Evolutionary conservation across 2,888 invertebrate genomes (phyloP).

Genomic region (Phymatocera aterrima): DNA sequence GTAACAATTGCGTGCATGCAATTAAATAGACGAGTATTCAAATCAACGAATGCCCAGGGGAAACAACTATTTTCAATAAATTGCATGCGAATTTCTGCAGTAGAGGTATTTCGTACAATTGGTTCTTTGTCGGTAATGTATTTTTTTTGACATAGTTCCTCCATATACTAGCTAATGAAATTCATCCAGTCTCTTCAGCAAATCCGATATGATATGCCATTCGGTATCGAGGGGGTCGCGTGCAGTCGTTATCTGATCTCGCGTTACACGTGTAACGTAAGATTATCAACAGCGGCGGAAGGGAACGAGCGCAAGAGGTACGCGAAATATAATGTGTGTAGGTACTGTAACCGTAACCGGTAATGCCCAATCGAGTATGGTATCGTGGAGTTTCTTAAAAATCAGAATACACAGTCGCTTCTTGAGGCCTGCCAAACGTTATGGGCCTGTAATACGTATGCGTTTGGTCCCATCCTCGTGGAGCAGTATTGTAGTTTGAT

Average conservation of each 20-base stretch:
- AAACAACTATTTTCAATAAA: background rate
- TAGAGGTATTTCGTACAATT: background rate
- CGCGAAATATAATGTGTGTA: conserved; percentile 7
- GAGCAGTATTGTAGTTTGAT: conserved; percentile 88
- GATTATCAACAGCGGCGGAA: background rate
- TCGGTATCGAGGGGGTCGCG: background rate
- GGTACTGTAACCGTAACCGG: background rate
- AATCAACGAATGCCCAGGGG: background rate
- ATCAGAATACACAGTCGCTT: conserved; percentile 69
- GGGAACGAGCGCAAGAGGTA: background rate
- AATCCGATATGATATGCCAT: background rate
- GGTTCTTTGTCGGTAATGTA: background rate
- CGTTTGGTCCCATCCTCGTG: conserved; percentile 87
- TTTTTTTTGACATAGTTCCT: background rate
- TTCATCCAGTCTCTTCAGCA: background rate
- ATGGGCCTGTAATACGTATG: conserved; percentile 85
- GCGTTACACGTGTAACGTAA: background rate
- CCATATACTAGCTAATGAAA: background rate
- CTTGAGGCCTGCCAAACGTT: conserved; percentile 80
- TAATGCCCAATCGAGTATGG: background rate
- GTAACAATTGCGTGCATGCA: background rate
- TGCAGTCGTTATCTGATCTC: background rate
- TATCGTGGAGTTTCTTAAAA: conserved; percentile 58
- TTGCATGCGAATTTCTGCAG: background rate
- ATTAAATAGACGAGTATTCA: background rate